These are phyloP conservation scores for Hypotaenidia okinawae DNA, from an alignment of 2,797 vertebrate species.

Conservation along the genomic window DNA sequence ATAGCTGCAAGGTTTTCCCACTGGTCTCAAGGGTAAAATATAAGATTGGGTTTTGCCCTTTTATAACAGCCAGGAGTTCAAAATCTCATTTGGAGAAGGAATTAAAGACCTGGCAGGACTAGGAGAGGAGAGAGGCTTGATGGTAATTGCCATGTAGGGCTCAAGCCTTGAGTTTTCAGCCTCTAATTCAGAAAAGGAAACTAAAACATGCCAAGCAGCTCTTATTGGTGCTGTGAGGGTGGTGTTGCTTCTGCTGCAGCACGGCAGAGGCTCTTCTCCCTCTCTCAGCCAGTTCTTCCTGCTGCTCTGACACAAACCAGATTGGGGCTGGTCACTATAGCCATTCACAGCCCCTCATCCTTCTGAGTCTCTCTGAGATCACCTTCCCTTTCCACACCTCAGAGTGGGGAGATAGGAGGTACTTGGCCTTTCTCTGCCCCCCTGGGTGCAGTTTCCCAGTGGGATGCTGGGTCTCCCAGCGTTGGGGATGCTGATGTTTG, in stretches of 20 bases:
- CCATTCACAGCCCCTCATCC: background rate
- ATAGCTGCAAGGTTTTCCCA: background rate
- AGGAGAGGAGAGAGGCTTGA: background rate
- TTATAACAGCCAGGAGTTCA: background rate
- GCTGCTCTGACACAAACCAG: background rate
- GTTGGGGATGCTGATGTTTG: accelerated
- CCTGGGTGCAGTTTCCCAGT: accelerated
- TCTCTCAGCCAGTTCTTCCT: background rate
- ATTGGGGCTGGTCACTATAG: background rate
- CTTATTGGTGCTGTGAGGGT: accelerated
- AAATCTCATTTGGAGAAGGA: background rate
- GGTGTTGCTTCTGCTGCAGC: background rate
- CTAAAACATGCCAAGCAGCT: background rate
- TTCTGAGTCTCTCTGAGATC: accelerated
- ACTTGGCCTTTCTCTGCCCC: accelerated
- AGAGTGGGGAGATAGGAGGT: accelerated
- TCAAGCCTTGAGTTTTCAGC: background rate
- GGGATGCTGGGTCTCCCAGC: background rate
- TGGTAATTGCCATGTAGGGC: background rate
- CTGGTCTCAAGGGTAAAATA: background rate
- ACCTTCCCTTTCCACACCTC: background rate
- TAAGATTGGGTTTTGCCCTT: background rate
- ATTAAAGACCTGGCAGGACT: background rate
- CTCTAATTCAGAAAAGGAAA: background rate
- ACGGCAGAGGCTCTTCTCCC: accelerated